These are phyloP conservation scores for Epizoanthus ramosus DNA, from an alignment of 92 coral and sea anemone genomes.

Conservation along the genomic window DNA sequence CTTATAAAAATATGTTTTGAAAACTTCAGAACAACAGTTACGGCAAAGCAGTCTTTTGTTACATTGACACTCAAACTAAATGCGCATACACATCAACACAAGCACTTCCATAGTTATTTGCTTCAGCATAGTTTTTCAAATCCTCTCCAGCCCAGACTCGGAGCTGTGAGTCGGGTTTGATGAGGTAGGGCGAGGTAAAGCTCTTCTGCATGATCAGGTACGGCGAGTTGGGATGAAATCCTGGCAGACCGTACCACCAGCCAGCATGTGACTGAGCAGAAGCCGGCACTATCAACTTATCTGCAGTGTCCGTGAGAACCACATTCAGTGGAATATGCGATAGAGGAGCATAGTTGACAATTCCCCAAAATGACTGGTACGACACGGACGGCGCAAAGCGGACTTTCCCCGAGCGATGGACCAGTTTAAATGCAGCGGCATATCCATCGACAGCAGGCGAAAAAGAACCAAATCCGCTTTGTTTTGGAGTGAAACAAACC, in stretches of 20 bases:
- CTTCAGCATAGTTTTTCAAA: background rate
- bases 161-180: conserved; percentile 19
- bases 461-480: conserved; percentile 5
- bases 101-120: conserved; percentile 5
- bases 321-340: background rate
- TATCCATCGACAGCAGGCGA: conserved; percentile 6
- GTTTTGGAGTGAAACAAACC: background rate
- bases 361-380: conserved; percentile 10
- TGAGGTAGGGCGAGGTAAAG: background rate
- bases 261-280: background rate
- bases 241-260: background rate
- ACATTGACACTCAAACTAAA: background rate
- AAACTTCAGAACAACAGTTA: too few relatives aligned
- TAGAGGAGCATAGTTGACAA: background rate
- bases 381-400: background rate
- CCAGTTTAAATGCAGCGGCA: conserved; percentile 13
- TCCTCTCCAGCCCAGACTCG: conserved; percentile 10
- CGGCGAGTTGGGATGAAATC: conserved; percentile 1
- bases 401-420: conserved; percentile 11
- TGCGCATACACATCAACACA: conserved; percentile 11
- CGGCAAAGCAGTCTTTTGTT: too few relatives aligned
- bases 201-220: conserved; percentile 8
- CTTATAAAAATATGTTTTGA: too few relatives aligned
- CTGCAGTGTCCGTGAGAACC: background rate
- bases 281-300: conserved; percentile 11